Base-by-base conservation (phyloP, 2,888 invertebrate genomes). In the Eupithecia inturbata region DNA sequence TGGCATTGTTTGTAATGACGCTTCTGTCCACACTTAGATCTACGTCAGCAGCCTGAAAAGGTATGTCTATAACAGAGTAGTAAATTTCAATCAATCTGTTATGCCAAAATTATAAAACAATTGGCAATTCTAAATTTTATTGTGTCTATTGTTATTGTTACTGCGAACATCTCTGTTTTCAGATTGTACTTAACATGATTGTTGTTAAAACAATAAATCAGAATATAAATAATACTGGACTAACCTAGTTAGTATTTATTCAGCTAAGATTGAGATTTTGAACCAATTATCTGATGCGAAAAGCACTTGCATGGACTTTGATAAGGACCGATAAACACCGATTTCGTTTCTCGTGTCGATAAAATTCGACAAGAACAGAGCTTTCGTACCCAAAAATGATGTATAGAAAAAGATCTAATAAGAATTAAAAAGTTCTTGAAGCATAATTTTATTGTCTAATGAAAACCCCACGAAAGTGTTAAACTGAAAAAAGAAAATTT, bases 21-120 rank as follows among this genome's bases (percentile, higher is more conserved):
- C 57, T 57, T 26, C 57, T 57, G 14, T 57, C 57, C 26, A 57
- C 26, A 26, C 57, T 31, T 31, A 9, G 62, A 62, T 19, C 19
- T 28, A 62, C 31, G 62, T 62, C 31, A 62, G 28, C 31, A 31
- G 31, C 28, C 62, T 62, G 9, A 19, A 62, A 31, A 62, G 9
- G 62, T 19, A 9, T 62, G 62, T 62, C 62, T 19, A 62, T 62
- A 57, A 26, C 26, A 28, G 60, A 62, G 19, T 62, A 28, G 7
- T 14, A 22, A 67, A 67, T 31, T 28, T 67, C 19, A 19, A 67
- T 45, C 31, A 31, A 49, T 49, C 31, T 31, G n/a, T 36, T n/a
- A 49, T 31, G 31, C 67, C 49, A 49, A 67, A 67, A 31, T 19
- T 67, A n/a, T 67, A 31, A 49, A n/a, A 67, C 67, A 67, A 67